Base-by-base conservation (phyloP, 2,113 vertebrate species). In the Zapus hudsonius region DNA sequence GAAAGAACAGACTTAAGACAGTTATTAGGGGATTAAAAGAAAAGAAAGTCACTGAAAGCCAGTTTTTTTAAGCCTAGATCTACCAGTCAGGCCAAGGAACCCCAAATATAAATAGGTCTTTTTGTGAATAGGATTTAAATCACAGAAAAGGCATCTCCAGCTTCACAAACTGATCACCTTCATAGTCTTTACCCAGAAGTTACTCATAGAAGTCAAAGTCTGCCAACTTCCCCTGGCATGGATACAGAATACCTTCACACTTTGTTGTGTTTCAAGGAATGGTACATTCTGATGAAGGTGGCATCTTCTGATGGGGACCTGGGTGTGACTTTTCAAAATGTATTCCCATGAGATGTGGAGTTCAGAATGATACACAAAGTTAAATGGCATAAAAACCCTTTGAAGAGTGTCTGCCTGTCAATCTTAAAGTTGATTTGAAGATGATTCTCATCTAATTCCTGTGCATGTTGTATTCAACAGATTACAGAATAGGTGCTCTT, bases 271-370 rank as follows among this genome's bases (percentile, higher is more conserved):
- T 57, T 70, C 27, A 57, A 6, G 27, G 52, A 59, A 42, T 59
- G 38, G 9, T 40, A 25, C 9, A 25, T 59, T 83, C 74, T 44
- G 12, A 55, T 78, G 82, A 83, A 59, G 22, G 20, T 4, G 74
- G 70, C 20, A 33, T 80, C 25, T 67, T 75, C 70, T 93, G 25
- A 78, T 52, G 52, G 42, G 87, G 74, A 38, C 52, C 12, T 44
- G 63, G 0, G 8, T 70, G 89, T 59, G 90, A 47, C 33, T 82
- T 85, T 91, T 86, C n/a, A 75, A 83, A 85, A 83, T 74, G 66
- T 3, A 42, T 75, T 84, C 42, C 70, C 12, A 64, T 80, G 36
- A 47, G 36, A 16, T 44, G 11, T 38, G n/a, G 12, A 42, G 64
- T 38, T 87, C 64, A 89, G 70, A 74, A 57, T 76, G 59, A 38